Base-by-base conservation (phyloP, 2,113 vertebrate species). In the Grus americana region DNA sequence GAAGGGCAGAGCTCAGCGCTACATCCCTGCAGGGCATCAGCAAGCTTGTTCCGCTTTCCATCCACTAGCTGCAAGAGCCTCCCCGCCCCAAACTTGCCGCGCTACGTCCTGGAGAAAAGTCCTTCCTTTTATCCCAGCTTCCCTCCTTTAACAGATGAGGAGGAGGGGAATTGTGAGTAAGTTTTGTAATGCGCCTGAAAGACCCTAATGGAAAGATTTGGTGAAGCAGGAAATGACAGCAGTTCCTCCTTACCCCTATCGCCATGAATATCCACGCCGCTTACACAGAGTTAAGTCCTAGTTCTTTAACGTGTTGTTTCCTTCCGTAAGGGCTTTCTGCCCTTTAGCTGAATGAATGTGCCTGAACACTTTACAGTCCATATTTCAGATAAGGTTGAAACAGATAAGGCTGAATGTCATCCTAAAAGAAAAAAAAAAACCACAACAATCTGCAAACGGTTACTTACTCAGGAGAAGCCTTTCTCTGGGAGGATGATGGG, bases 1-100 rank as follows among this genome's bases (percentile, higher is more conserved):
- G 30, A 79, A 67, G 24, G 20, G 17, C 42, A 82, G 38, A 83
- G 7, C 12, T 72, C 54, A 70, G 22, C 0, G 0, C n/a, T 40
- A 16, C 24, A 46, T 12, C 36, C 8, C 22, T 42, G 22, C 29
- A 66, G 42, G 6, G 4, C 18, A 22, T 58, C 66, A 46, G 18
- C 23, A 58, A 21, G 7, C 3, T 66, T 54, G 5, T 23, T 70
- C 57, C 23, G 20, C 38, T 42, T 54, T 17, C 52, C 47, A n/a
- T 29, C 9, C 26, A 32, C 0, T 1, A 30, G 20, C 5, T 55
- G 16, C 10, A 17, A 40, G 22, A 57, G 0, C 17, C 23, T n/a
- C 11, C 2, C 2, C 5, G 26, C 12, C 6, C 7, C 5, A 3
- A 17, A 22, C 0, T 0, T 23, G 12, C 17, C n/a, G 46, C 26